Evolutionary conservation across 37 sponge, comb jelly and placozoan genomes (phyloP).

Genomic region (Beroe ovata): DNA sequence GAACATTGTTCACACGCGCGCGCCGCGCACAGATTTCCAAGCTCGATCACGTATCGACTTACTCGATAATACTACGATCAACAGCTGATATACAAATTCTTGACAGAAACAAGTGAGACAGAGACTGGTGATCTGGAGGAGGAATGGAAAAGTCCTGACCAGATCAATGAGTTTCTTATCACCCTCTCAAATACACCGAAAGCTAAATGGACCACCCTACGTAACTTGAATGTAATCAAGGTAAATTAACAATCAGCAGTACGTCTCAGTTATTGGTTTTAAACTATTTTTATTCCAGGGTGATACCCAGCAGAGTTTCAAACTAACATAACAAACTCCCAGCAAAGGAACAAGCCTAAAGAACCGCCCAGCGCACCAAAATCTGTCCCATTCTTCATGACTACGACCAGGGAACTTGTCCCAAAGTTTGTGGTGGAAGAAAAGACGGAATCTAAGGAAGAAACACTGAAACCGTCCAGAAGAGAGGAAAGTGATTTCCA

Average conservation of each 20-base stretch:
- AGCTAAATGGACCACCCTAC: constrained; percentile 83
- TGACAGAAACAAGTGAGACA: not conserved
- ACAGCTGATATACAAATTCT: too few relatives aligned
- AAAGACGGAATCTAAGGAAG: not conserved
- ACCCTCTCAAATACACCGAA: constrained; percentile 82
- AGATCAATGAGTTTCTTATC: constrained; percentile 72
- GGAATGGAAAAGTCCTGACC: constrained; percentile 63
- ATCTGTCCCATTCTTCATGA: constrained; percentile 92
- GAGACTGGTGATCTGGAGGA: not conserved
- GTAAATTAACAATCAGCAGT: too few relatives aligned
- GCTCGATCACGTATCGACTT: too few relatives aligned
- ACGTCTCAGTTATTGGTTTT: too few relatives aligned
- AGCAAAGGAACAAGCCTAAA: constrained; percentile 90
- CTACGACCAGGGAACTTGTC: constrained; percentile 79
- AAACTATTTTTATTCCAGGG: too few relatives aligned
- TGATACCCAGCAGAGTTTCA: too few relatives aligned
- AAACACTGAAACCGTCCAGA: constrained; percentile 7
- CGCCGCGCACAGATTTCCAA: too few relatives aligned
- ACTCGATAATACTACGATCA: too few relatives aligned
- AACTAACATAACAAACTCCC: too few relatives aligned
- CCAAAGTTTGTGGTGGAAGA: constrained; percentile 48
- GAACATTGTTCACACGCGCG: too few relatives aligned
- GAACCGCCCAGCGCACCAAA: constrained; percentile 82
- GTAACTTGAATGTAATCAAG: constrained; percentile 84
- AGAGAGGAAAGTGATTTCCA: constrained; percentile 21